Percentiles rank a stretch among this genome's conserved stretches.
These are phyloP conservation scores for Echeneis naucrates DNA, from an alignment of 2,797 vertebrate species.

Conservation along the genomic window DNA sequence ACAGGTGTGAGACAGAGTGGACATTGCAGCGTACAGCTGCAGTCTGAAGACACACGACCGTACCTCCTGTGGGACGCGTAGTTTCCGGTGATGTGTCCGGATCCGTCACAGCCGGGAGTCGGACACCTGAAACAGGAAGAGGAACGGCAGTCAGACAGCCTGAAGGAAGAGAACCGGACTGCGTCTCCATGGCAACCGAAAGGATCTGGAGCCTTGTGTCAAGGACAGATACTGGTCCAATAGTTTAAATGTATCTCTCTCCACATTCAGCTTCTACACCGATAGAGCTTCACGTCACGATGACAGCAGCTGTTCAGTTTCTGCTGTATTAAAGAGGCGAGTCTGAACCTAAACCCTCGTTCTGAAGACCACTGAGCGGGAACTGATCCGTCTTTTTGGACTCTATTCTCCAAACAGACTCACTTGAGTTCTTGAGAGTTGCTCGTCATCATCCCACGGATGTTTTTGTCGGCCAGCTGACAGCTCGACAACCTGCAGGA, in stretches of 20 bases:
- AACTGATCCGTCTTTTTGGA: neutral
- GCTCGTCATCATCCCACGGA: conserved; percentile 94
- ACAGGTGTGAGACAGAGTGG: neutral
- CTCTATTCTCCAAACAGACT: conserved; percentile 64
- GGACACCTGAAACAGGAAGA: conserved; percentile 88
- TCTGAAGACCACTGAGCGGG: neutral
- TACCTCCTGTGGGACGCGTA: conserved; percentile 98
- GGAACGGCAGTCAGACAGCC: too few relatives aligned
- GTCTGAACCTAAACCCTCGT: too few relatives aligned
- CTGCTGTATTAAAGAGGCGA: too few relatives aligned
- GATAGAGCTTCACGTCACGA: too few relatives aligned
- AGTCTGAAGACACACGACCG: neutral
- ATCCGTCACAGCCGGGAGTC: conserved; percentile 96
- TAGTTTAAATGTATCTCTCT: too few relatives aligned
- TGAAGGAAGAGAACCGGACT: too few relatives aligned
- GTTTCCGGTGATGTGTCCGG: conserved; percentile 98
- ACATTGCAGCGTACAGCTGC: neutral
- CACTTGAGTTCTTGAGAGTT: conserved; percentile 98
- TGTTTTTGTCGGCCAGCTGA: conserved; percentile 95
- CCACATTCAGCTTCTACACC: too few relatives aligned
- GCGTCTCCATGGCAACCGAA: too few relatives aligned
- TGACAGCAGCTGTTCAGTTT: too few relatives aligned
- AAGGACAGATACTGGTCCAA: too few relatives aligned
- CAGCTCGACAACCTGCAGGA: conserved; percentile 95
- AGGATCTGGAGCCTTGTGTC: too few relatives aligned